Percentiles rank a stretch among this genome's conserved stretches.
Evolutionary conservation across 2,888 invertebrate genomes (phyloP).

Genomic region (Dinocampus coccinellae): DNA sequence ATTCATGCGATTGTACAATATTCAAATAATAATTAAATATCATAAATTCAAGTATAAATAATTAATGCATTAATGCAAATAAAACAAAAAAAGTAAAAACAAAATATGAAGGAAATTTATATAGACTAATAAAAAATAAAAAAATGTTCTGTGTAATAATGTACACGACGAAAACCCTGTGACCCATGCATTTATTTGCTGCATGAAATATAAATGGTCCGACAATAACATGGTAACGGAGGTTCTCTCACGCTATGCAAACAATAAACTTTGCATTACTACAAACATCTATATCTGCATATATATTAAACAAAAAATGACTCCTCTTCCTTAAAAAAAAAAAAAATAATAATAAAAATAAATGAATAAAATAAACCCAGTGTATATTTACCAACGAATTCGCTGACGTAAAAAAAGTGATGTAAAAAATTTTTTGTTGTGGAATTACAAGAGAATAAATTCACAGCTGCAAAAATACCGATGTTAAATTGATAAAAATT

Average conservation of each 20-base stretch:
- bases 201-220: conserved; percentile 12
- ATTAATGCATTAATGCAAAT: too few relatives aligned
- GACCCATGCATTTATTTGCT: neutral
- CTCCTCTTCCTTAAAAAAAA: neutral
- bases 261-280: conserved; percentile 2
- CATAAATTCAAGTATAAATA: neutral
- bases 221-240: conserved; percentile 5
- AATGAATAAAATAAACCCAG: neutral
- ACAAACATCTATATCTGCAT: neutral
- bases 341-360: neutral
- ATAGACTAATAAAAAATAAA: neutral
- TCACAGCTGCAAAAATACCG: neutral
- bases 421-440: neutral
- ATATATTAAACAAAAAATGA: neutral
- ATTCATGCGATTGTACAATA: too few relatives aligned
- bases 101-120: neutral
- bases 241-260: conserved; percentile 2
- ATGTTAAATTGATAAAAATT: neutral
- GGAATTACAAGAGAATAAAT: neutral
- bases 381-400: neutral
- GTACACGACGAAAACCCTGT: neutral
- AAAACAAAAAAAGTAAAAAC: too few relatives aligned
- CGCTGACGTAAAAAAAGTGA: neutral
- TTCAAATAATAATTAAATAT: neutral
- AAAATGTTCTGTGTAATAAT: neutral